A percentile compares a stretch with the other conserved stretches of the same genome.
Conservation (phyloP, 1,140 invertebrate genomes). For the Idris sp. region DNA sequence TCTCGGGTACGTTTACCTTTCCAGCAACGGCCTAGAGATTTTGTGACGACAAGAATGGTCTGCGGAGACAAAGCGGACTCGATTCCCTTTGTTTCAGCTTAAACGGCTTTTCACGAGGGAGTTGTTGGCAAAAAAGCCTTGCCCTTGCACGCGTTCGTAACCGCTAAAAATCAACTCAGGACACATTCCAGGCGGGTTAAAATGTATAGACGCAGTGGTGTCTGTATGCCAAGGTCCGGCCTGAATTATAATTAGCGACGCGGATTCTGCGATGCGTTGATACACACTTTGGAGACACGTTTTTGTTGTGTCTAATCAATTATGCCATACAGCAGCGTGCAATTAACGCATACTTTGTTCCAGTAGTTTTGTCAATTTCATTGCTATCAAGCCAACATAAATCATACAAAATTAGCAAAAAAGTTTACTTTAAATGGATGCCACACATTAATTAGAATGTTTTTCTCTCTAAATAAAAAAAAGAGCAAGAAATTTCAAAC, state of each 20-base stretch:
- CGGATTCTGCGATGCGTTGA: slow-evolving; percentile 27
- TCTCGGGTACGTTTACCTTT: slow-evolving; percentile 59
- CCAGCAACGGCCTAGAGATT: slow-evolving; percentile 54
- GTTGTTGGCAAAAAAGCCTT: slow-evolving; percentile 68
- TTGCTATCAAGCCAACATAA: too few species aligned
- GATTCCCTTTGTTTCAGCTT: slow-evolving; percentile 63
- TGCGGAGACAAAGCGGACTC: slow-evolving; percentile 35
- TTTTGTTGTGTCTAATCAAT: slow-evolving; percentile 28
- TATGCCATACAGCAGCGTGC: slow-evolving; percentile 5
- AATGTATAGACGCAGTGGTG: slow-evolving; percentile 62
- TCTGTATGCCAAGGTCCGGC: slow-evolving; percentile 66
- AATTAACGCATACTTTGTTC: background rate
- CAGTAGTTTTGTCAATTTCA: background rate
- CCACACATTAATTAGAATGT: too few species aligned
- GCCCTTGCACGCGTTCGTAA: slow-evolving; percentile 70
- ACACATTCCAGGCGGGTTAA: slow-evolving; percentile 59
- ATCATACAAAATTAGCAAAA: too few species aligned
- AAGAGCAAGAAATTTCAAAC: too few species aligned
- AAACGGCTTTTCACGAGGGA: slow-evolving; percentile 31
- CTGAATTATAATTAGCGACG: slow-evolving; percentile 68
- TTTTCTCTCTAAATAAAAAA: too few species aligned
- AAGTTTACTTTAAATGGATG: too few species aligned
- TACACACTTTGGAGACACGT: slow-evolving; percentile 13
- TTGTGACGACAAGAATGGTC: slow-evolving; percentile 46
- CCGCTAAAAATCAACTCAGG: slow-evolving; percentile 66